A percentile compares a stretch with the other conserved stretches of the same genome.
Evolutionary conservation across 2,113 vertebrate genomes (phyloP).

Genomic region (Anguilla japonica): DNA sequence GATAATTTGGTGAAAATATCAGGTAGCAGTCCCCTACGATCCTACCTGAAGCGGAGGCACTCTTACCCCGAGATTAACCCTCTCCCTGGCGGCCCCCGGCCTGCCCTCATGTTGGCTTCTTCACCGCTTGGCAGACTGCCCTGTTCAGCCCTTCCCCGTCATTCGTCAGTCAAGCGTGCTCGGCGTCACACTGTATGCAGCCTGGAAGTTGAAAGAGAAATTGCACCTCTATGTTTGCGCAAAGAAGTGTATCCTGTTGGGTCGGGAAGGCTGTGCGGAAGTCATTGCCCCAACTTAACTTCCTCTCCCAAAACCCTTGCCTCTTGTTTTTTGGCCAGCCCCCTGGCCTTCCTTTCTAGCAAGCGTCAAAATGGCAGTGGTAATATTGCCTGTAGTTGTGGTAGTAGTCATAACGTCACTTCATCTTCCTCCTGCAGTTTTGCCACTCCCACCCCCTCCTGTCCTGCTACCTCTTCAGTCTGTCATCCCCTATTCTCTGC

Average conservation of each 20-base stretch:
- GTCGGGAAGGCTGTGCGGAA: constrained; percentile 50
- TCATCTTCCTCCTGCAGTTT: constrained; percentile 12
- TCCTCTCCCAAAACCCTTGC: constrained; percentile 56
- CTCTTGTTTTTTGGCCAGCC: constrained; percentile 66
- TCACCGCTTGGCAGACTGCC: constrained; percentile 46
- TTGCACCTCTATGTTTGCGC: constrained; percentile 78
- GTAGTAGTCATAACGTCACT: constrained; percentile 24
- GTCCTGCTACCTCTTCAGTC: constrained; percentile 33
- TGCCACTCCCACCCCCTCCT: constrained; percentile 22
- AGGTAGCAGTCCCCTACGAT: constrained; percentile 18
- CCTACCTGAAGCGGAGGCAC: constrained; percentile 70
- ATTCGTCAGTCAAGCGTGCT: constrained; percentile 48
- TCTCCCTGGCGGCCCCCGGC: constrained; percentile 41
- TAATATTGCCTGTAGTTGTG: constrained; percentile 5
- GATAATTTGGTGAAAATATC: background rate
- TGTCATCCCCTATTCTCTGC: constrained; percentile 40
- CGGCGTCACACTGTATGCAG: constrained; percentile 84
- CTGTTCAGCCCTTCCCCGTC: constrained; percentile 19
- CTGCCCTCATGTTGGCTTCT: background rate
- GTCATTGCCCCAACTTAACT: constrained; percentile 41
- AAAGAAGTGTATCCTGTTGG: constrained; percentile 84
- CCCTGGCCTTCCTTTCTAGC: constrained; percentile 67
- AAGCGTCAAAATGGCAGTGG: constrained; percentile 33
- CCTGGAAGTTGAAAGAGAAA: constrained; percentile 71
- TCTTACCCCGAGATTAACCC: constrained; percentile 75